Evolutionary conservation across 2,113 vertebrate genomes (phyloP).

Genomic region (Sphyrna mokarran): DNA sequence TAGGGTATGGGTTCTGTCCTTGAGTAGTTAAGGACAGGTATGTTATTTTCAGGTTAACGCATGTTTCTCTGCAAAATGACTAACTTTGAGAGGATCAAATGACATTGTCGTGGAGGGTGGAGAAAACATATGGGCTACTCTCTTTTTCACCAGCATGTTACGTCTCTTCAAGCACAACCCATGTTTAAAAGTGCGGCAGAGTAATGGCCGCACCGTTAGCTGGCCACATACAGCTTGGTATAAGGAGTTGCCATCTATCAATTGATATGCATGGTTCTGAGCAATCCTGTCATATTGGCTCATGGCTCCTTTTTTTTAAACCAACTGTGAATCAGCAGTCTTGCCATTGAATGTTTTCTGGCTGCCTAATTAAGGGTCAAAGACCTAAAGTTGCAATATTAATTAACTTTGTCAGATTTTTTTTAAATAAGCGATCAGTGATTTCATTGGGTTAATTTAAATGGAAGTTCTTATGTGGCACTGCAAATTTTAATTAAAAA

Average conservation of each 20-base stretch:
- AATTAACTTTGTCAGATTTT: not conserved
- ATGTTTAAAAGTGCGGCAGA: not conserved
- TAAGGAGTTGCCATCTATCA: not conserved
- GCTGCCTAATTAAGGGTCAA: not conserved
- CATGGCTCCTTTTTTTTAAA: not conserved
- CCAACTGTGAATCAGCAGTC: not conserved
- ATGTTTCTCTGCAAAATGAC: not conserved
- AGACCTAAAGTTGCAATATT: not conserved
- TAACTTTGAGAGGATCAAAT: not conserved
- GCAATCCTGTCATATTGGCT: not conserved
- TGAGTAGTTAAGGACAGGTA: not conserved
- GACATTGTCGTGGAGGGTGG: not conserved
- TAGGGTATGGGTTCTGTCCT: not conserved
- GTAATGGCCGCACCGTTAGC: not conserved
- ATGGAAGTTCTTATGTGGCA: not conserved
- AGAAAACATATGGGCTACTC: not conserved
- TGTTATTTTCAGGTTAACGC: not conserved
- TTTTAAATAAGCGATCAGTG: not conserved
- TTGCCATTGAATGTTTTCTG: not conserved
- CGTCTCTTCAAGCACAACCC: not conserved
- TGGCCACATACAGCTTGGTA: not conserved
- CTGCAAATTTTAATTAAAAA: not conserved
- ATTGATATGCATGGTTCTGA: not conserved
- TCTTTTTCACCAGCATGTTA: not conserved
- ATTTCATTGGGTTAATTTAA: not conserved